phyloP scores from a whole-genome alignment of 1,140 invertebrate species.

The Bombus terrestris region DNA sequence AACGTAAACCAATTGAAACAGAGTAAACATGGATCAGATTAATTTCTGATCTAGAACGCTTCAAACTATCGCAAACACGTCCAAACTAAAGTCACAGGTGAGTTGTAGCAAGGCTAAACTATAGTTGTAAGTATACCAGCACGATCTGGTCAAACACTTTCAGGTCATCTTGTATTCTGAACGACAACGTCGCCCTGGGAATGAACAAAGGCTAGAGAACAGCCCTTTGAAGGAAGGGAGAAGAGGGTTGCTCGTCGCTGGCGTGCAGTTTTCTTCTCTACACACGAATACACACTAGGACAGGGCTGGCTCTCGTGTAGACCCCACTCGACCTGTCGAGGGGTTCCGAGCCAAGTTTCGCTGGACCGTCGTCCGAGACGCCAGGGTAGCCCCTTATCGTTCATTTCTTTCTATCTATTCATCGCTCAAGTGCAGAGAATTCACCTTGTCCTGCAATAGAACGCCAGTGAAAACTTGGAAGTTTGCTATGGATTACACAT shows the following conservation, averaged over 20 bases:
- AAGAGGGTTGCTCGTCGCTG: not conserved
- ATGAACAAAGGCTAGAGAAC: constrained; percentile 3
- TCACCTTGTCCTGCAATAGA: not conserved
- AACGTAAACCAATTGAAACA: no score
- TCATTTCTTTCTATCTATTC: constrained; percentile 15
- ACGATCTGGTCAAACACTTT: not conserved
- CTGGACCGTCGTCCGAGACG: constrained; percentile 1
- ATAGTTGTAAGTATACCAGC: not conserved
- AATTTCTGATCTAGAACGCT: no score
- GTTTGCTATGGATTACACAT: no score
- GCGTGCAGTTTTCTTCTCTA: constrained; percentile 14
- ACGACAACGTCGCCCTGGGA: not conserved
- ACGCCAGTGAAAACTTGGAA: no score
- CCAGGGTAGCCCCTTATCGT: not conserved
- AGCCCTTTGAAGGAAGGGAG: not conserved
- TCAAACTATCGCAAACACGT: no score
- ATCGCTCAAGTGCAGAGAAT: not conserved
- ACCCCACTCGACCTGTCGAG: constrained; percentile 11
- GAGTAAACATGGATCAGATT: no score
- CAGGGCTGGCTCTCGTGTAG: not conserved
- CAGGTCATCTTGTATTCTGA: not conserved
- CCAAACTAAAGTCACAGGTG: no score
- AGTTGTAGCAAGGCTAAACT: no score
- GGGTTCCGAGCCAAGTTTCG: not conserved
- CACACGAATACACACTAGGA: not conserved